These are phyloP conservation scores for Chlamydotis undulata DNA, from an alignment of 2,113 vertebrate species.

Conservation along the genomic window DNA sequence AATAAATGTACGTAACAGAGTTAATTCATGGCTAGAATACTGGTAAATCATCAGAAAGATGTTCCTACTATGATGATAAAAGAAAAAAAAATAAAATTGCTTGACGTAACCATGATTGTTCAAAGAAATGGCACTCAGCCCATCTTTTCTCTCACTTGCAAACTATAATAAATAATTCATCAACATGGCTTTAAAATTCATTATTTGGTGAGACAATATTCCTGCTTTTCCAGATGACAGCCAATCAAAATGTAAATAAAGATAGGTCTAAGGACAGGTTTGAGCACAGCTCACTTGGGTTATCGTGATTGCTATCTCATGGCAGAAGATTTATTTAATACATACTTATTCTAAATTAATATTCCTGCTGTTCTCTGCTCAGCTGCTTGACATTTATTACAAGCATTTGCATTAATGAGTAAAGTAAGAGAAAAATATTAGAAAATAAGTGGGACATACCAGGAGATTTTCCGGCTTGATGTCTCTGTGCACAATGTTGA, in stretches of 20 bases:
- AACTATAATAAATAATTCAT: background rate
- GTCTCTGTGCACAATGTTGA: slow-evolving; percentile 94
- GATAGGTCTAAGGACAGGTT: background rate
- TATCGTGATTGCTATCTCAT: background rate
- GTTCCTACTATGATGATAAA: background rate
- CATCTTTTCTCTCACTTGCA: background rate
- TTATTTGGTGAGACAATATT: background rate
- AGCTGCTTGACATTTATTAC: background rate
- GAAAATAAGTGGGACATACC: slow-evolving; percentile 71
- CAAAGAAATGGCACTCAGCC: background rate
- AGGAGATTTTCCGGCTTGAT: slow-evolving; percentile 98
- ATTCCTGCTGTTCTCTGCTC: background rate
- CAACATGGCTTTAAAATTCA: background rate
- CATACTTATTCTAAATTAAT: background rate
- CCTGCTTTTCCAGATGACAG: background rate
- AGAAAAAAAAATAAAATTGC: background rate
- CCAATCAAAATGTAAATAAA: slow-evolving; percentile 51
- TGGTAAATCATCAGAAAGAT: background rate
- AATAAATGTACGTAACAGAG: background rate
- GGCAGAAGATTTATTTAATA: background rate
- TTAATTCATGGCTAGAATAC: background rate
- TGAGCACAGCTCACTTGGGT: background rate
- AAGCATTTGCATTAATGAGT: background rate
- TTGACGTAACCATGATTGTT: background rate
- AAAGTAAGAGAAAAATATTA: background rate